Percentiles rank a stretch among this genome's conserved stretches.
Conservation (phyloP, 92 coral and sea anemone species). For the Epizoanthus fatuus region DNA sequence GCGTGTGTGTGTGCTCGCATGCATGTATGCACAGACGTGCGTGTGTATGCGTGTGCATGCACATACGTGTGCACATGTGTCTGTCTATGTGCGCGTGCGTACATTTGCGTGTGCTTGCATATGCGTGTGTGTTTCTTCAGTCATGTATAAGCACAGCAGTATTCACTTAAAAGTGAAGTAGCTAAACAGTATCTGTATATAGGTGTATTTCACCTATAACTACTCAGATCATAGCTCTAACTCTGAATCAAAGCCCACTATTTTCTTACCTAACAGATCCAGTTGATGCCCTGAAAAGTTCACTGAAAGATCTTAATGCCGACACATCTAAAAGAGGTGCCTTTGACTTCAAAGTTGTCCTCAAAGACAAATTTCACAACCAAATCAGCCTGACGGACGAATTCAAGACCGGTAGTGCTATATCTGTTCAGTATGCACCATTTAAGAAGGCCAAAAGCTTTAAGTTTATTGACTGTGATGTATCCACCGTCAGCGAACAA, state of each 20-base stretch:
- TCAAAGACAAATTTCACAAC: constrained; percentile 60
- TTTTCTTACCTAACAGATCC: constrained; percentile 49
- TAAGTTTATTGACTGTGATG: constrained; percentile 52
- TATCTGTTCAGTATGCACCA: constrained; percentile 70
- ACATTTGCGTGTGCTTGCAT: no score
- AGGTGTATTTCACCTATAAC: no score
- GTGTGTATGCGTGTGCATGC: no score
- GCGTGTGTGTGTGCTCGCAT: no score
- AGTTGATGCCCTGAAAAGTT: constrained; percentile 68
- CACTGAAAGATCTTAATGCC: constrained; percentile 40
- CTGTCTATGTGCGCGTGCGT: no score
- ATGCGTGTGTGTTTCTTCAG: no score
- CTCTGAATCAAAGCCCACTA: no score
- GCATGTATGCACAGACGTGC: no score
- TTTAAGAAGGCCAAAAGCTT: constrained; percentile 17
- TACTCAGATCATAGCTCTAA: no score
- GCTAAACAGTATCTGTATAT: neutral
- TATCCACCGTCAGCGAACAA: neutral
- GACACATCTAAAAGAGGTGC: constrained; percentile 59
- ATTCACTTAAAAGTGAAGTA: no score
- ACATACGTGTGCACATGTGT: no score
- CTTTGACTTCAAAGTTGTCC: constrained; percentile 58
- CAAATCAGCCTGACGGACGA: constrained; percentile 12
- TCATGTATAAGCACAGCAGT: no score
- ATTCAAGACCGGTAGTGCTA: neutral